Evolutionary conservation across 1,140 invertebrate species (phyloP), one percentile per base, ranked within the genome.

Genomic region (Zaprionus ghesquierei): DNA sequence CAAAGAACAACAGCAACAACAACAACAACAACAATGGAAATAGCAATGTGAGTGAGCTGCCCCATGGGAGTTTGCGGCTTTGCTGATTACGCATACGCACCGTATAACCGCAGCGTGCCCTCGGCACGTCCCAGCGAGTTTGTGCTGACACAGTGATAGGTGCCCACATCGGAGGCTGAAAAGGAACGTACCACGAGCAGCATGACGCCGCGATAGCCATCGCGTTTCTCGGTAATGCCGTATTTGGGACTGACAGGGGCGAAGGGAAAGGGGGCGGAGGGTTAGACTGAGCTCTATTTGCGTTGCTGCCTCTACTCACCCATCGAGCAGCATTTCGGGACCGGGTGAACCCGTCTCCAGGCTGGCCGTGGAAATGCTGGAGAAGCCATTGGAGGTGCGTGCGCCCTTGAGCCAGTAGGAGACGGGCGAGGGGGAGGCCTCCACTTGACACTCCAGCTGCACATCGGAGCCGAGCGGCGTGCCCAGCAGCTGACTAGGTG

Each of bases 141-240:
- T 66, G 96, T 97, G 59, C 97, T 97, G 58, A 98, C 95, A 90
- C 97, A 98, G 90, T 96, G 97, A 93, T 98, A 98, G 56, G 96
- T 96, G 18, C 97, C 97, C 78, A 96, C 95, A 92, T 98, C 97
- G 20, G 94, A 93, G 77, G 94, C 92, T 4, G 95, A 94, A 92
- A 98, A 97, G 82, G 95, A 94, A 77, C 95, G 94, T 79, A 98
- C 97, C 49, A 95, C 93, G 62, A 98, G 93, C 93, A 94, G 95
- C 95, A 98, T 97, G 72, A 95, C 95, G 41, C 97, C 95, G 81
- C 96, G 97, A 93, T 97, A 97, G 22, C 95, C 95, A 20, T 94
- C 94, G 56, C 94, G 94, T 77, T 96, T 95, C 90, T 98, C 96
- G 50, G 95, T 93, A 65, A 98, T 95, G 55, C 93, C 93, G 92